Base-by-base conservation (phyloP, 2,113 vertebrate genomes). In the Dunckerocampus dactyliophorus region DNA sequence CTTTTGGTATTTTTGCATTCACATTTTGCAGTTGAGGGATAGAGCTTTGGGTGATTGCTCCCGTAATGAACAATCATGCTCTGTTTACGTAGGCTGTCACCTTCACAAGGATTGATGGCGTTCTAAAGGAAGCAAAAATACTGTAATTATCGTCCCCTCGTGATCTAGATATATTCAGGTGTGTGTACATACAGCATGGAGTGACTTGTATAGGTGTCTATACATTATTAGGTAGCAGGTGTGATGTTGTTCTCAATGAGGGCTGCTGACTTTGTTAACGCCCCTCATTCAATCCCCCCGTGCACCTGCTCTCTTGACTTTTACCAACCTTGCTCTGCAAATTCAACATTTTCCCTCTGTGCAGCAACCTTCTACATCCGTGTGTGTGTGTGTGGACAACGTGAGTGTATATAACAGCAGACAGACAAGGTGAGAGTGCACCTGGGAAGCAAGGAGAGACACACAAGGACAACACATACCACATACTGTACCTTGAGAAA, bases 11-110 rank as follows among this genome's bases (percentile, higher is more conserved):
- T 12, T 39, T 8, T 12, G 11, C 37, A 28, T 39, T 9, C 37
- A 7, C 11, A 12, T 39, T 3, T 39, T 39, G 37, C 11, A 12
- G 11, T 11, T 7, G 37, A 37, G 34, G 53, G n/a, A 20, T 84
- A 76, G 75, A 79, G 69, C 85, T 87, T 59, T 72, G 81, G 81
- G 76, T 82, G 81, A 87, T 87, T 85, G 85, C 65, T 83, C 77
- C 76, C 82, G 81, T 83, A 86, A 87, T 84, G 76, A 87, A 82
- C 75, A 76, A 79, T 79, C 81, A 71, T 83, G 78, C 76, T 80
- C 73, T 77, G 69, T 80, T 86, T 71, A 34, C 7, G 31, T 8
- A 77, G 76, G 69, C 75, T 76, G 71, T 72, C 75, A 39, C 56
- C 70, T 75, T 81, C 77, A 71, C 19, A 71, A 71, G 78, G 78